Evolutionary conservation across 2,113 vertebrate species (phyloP).

Genomic region (Hyaena hyaena): DNA sequence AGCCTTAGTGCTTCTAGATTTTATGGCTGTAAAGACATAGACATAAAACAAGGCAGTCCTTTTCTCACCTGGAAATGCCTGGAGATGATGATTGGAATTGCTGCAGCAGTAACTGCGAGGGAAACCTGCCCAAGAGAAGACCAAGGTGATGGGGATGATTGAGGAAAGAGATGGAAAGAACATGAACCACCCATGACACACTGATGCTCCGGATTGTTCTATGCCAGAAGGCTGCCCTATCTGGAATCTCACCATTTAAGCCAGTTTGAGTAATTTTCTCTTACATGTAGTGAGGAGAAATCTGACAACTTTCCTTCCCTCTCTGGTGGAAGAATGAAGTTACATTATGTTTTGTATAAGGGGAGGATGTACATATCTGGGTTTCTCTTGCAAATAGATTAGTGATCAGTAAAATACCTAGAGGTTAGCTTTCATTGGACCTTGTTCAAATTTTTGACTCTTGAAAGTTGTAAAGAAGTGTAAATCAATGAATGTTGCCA

Average conservation of each 20-base stretch:
- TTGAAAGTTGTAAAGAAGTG: background rate
- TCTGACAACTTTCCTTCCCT: background rate
- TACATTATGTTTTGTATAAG: background rate
- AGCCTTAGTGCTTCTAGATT: background rate
- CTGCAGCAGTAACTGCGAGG: background rate
- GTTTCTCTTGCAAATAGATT: slow-evolving; percentile 38
- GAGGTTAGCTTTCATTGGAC: background rate
- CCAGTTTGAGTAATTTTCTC: background rate
- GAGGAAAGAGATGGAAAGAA: background rate
- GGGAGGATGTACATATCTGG: background rate
- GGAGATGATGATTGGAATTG: background rate
- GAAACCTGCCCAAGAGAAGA: background rate
- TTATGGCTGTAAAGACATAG: background rate
- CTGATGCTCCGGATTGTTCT: background rate
- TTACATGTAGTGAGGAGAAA: background rate
- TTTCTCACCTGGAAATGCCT: background rate
- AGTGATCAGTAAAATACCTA: background rate
- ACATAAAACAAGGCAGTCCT: background rate
- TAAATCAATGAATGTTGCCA: background rate
- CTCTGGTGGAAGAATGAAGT: background rate
- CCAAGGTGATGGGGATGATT: background rate
- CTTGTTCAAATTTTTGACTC: background rate
- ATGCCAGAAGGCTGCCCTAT: background rate
- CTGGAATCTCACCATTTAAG: background rate
- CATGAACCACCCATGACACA: accelerated